phyloP scores from a whole-genome alignment of 2,113 vertebrate species.

The Cairina moschata region DNA sequence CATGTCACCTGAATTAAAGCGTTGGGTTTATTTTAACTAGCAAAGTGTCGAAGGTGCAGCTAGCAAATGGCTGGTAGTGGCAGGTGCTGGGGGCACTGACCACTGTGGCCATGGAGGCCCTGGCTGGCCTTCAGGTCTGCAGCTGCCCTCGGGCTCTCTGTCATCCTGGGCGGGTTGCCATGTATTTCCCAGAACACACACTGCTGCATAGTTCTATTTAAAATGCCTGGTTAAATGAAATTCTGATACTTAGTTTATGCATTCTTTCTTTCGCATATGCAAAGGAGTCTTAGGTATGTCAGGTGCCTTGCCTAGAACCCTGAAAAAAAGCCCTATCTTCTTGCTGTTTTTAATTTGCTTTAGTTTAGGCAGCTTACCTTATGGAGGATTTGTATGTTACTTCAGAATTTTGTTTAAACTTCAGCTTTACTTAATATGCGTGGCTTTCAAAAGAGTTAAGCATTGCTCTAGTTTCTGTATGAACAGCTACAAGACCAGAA shows the following conservation, averaged over 20 bases:
- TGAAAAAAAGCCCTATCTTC: neutral
- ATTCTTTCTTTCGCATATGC: neutral
- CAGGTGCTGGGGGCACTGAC: neutral
- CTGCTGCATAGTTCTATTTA: neutral
- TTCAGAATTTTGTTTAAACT: neutral
- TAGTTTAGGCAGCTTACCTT: neutral
- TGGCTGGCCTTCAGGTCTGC: neutral
- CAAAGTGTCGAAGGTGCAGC: neutral
- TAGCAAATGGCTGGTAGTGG: neutral
- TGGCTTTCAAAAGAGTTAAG: neutral
- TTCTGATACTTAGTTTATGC: neutral
- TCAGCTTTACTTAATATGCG: rapidly evolving
- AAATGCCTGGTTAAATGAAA: neutral
- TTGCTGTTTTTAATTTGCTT: neutral
- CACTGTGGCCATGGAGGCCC: neutral
- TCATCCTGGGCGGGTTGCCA: neutral
- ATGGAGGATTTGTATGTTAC: neutral
- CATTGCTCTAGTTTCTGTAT: rapidly evolving
- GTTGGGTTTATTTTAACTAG: neutral
- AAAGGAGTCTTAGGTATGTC: neutral
- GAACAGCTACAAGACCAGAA: neutral
- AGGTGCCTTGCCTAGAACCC: neutral
- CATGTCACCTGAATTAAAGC: neutral
- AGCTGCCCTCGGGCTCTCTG: rapidly evolving
- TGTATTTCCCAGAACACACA: neutral